Conservation (phyloP, 2,113 vertebrate species). For the Struthio camelus region DNA sequence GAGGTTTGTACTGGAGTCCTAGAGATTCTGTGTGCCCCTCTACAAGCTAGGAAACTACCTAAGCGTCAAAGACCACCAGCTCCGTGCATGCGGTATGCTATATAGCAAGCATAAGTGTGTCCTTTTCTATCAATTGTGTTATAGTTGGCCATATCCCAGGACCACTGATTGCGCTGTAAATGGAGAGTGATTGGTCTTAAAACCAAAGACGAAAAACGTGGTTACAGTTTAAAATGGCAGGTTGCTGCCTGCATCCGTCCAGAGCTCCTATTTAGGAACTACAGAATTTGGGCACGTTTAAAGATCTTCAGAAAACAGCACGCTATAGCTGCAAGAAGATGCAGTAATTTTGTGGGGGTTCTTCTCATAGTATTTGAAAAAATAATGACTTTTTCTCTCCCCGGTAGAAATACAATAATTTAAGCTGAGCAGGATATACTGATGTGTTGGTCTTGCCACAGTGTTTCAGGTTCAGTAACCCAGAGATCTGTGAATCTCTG, state of each 20-base stretch:
- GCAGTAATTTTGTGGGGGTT: not conserved
- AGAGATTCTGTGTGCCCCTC: not conserved
- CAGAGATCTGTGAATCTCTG: not conserved
- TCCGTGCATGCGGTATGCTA: not conserved
- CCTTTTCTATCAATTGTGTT: too few relatives aligned
- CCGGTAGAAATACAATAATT: not conserved
- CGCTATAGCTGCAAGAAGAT: not conserved
- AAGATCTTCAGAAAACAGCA: not conserved
- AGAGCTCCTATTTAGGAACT: not conserved
- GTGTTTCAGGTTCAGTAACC: not conserved
- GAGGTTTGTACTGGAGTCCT: not conserved
- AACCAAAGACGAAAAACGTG: not conserved
- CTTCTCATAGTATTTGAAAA: not conserved
- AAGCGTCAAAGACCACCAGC: not conserved
- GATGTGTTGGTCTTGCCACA: not conserved
- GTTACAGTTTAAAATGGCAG: not conserved
- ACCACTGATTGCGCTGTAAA: not conserved
- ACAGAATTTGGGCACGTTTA: not conserved
- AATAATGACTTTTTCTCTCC: not conserved
- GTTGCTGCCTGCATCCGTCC: not conserved
- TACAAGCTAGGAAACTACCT: not conserved
- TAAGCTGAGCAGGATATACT: not conserved
- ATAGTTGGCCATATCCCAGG: not conserved
- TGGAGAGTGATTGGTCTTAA: not conserved
- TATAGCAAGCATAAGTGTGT: not conserved